These are phyloP conservation scores for Drepanosiphum platanoidis DNA, from an alignment of 2,888 invertebrate species.

Conservation along the genomic window DNA sequence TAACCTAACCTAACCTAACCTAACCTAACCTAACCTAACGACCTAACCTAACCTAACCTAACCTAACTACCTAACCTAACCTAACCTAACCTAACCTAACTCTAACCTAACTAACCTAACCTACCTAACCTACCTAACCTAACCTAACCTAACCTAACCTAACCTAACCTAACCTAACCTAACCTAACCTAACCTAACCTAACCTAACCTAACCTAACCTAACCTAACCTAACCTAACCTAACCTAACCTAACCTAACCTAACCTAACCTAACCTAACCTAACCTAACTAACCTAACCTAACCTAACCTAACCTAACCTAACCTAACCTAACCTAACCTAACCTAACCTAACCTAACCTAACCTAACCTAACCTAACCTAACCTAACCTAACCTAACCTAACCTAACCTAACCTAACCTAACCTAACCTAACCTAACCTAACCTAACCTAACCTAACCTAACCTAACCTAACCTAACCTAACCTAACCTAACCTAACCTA, in stretches of 20 bases:
- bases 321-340: constrained; percentile 63
- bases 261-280: too few relatives aligned
- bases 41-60: too few relatives aligned
- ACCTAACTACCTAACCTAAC: too few relatives aligned
- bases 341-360: constrained; percentile 63
- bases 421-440: constrained; percentile 64
- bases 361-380: constrained; percentile 62
- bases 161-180: too few relatives aligned
- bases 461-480: not conserved
- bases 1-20: constrained; percentile 63
- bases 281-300: constrained; percentile 61
- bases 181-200: too few relatives aligned
- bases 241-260: too few relatives aligned
- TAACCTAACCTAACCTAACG: constrained; percentile 63
- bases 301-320: constrained; percentile 63
- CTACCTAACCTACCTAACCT: too few relatives aligned
- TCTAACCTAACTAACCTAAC: too few relatives aligned
- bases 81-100: too few relatives aligned
- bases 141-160: too few relatives aligned
- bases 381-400: constrained; percentile 60
- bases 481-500: constrained; percentile 54
- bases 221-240: too few relatives aligned
- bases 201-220: too few relatives aligned
- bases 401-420: constrained; percentile 44
- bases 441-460: not conserved